Evolutionary conservation across 2,797 vertebrate genomes (phyloP).

Genomic region (Emys orbicularis): DNA sequence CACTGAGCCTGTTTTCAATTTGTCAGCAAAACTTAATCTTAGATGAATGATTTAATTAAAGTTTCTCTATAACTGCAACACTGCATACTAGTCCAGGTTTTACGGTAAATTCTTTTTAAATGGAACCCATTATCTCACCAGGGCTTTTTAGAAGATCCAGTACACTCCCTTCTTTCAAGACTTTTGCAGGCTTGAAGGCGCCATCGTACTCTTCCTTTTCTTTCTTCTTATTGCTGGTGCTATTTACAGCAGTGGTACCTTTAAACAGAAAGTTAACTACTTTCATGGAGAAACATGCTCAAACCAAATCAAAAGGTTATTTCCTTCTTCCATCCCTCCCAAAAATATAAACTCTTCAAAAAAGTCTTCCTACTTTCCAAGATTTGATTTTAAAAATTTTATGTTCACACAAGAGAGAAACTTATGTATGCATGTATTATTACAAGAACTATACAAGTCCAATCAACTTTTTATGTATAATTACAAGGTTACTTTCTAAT

Average conservation of each 20-base stretch:
- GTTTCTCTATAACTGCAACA: neutral
- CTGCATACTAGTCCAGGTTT: neutral
- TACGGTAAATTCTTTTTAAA: neutral
- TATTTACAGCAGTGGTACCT: constrained; percentile 71
- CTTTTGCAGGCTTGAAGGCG: constrained; percentile 90
- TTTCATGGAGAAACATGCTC: neutral
- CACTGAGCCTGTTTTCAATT: neutral
- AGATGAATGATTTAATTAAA: neutral
- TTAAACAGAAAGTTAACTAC: neutral
- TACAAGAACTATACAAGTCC: neutral
- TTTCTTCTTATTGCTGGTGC: constrained; percentile 79
- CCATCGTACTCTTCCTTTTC: constrained; percentile 86
- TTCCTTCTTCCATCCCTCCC: neutral
- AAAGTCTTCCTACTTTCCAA: neutral
- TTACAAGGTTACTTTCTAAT: neutral
- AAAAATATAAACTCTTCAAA: neutral
- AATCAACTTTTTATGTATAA: neutral
- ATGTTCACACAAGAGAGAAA: neutral
- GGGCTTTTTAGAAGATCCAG: constrained; percentile 93
- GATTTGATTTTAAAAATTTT: neutral
- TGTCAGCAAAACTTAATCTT: neutral
- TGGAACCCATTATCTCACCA: constrained; percentile 81
- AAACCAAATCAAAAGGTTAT: neutral
- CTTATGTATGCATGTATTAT: neutral
- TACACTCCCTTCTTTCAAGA: constrained; percentile 94